A percentile compares a stretch with the other conserved stretches of the same genome.
phyloP scores from a whole-genome alignment of 2,888 invertebrate species.

The Buathra laborator region DNA sequence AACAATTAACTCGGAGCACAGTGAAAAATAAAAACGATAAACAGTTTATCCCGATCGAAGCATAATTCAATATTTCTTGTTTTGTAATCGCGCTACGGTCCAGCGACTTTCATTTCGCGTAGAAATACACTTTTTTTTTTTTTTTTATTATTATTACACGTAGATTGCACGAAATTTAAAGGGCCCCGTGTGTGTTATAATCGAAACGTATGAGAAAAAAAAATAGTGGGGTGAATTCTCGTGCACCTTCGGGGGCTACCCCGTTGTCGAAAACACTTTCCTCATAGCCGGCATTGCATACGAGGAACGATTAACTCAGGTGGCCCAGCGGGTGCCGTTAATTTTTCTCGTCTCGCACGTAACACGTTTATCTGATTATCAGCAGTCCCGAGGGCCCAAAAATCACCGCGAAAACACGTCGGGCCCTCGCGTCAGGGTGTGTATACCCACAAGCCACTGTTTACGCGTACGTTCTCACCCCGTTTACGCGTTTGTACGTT shows the following conservation, averaged over 20 bases:
- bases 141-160: constrained; percentile 33
- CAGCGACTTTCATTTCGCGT: constrained; percentile 36
- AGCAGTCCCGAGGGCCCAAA: constrained; percentile 7
- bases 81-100: constrained; percentile 7
- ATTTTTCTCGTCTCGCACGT: neutral
- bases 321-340: constrained; percentile 10
- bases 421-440: constrained; percentile 80
- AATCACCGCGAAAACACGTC: constrained; percentile 61
- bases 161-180: constrained; percentile 68
- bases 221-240: constrained; percentile 67
- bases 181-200: constrained; percentile 29
- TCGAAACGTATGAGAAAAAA: constrained; percentile 15
- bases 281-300: constrained; percentile 75
- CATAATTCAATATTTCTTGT: constrained; percentile 41
- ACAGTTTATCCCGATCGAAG: constrained; percentile 33
- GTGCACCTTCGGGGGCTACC: constrained; percentile 60
- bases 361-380: neutral
- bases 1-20: constrained; percentile 13
- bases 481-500: constrained; percentile 59
- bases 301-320: neutral
- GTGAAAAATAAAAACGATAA: constrained; percentile 11
- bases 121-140: neutral
- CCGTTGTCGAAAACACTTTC: constrained; percentile 76
- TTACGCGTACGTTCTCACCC: constrained; percentile 75
- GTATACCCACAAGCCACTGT: constrained; percentile 82